These are phyloP conservation scores for Drosophila ustulata DNA, from an alignment of 2,888 invertebrate genomes.

Conservation along the genomic window DNA sequence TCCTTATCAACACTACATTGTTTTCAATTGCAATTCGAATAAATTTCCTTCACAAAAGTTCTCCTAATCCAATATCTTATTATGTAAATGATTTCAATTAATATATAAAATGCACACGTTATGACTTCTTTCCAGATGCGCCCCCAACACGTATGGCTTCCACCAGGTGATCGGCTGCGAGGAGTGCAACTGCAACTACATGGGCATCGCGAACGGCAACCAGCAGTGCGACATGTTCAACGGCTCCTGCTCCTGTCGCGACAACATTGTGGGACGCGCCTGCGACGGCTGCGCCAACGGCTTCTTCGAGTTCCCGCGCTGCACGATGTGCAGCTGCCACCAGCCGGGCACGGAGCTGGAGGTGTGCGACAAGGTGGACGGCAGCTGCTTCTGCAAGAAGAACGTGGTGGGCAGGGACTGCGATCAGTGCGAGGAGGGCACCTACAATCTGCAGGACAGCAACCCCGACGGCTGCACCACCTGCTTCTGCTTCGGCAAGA, in stretches of 20 bases:
- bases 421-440: constrained; percentile 94
- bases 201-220: constrained; percentile 91
- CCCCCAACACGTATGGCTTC: constrained; percentile 94
- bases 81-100: too few species aligned
- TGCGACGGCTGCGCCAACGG: constrained; percentile 96
- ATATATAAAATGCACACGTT: too few species aligned
- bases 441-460: constrained; percentile 93
- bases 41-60: too few species aligned
- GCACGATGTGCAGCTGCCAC: constrained; percentile 93
- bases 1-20: too few species aligned
- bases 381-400: constrained; percentile 91
- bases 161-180: constrained; percentile 98
- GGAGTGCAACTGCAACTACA: constrained; percentile 94
- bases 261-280: constrained; percentile 93
- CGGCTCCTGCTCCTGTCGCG: constrained; percentile 94
- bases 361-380: constrained; percentile 92
- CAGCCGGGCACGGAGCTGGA: constrained; percentile 92
- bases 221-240: constrained; percentile 94
- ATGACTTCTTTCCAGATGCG: constrained; percentile 86
- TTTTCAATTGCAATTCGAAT: too few species aligned
- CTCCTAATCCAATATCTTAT: too few species aligned
- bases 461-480: constrained; percentile 97
- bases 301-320: constrained; percentile 94
- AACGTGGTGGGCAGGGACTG: constrained; percentile 91
- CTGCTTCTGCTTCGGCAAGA: constrained; percentile 98